phyloP scores from a whole-genome alignment of 2,113 vertebrate genomes.

The Canis aureus region DNA sequence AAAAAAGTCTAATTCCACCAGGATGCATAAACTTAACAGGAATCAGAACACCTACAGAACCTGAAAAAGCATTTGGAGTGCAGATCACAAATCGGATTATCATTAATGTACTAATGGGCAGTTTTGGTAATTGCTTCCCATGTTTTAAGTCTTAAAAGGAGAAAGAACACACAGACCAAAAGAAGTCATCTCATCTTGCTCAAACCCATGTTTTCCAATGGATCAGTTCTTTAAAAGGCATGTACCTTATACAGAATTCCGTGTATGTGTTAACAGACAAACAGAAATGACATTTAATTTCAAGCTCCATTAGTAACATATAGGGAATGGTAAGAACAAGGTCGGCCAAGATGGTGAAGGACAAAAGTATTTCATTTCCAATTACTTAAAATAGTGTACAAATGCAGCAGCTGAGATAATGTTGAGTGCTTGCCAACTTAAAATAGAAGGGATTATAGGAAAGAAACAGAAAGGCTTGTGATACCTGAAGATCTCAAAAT shows the following conservation, averaged over 20 bases:
- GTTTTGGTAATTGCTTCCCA: neutral
- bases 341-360: constrained; percentile 70
- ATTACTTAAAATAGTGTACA: constrained; percentile 62
- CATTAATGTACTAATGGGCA: neutral
- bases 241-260: constrained; percentile 37
- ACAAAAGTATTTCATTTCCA: constrained; percentile 73
- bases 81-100: neutral
- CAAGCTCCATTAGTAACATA: constrained; percentile 79
- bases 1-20: neutral
- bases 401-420: constrained; percentile 42
- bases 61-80: neutral
- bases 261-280: constrained; percentile 73
- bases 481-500: neutral
- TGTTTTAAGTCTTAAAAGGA: constrained; percentile 3
- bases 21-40: neutral
- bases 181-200: neutral
- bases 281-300: constrained; percentile 84
- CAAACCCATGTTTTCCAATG: constrained; percentile 44
- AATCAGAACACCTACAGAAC: neutral
- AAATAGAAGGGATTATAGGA: neutral
- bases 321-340: constrained; percentile 66
- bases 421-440: constrained; percentile 7
- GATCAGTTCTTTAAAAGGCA: constrained; percentile 42
- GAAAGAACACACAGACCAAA: neutral
- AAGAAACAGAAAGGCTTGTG: constrained; percentile 12